Evolutionary conservation across 2,113 vertebrate species (phyloP).

Genomic region (Cyanistes caeruleus): DNA sequence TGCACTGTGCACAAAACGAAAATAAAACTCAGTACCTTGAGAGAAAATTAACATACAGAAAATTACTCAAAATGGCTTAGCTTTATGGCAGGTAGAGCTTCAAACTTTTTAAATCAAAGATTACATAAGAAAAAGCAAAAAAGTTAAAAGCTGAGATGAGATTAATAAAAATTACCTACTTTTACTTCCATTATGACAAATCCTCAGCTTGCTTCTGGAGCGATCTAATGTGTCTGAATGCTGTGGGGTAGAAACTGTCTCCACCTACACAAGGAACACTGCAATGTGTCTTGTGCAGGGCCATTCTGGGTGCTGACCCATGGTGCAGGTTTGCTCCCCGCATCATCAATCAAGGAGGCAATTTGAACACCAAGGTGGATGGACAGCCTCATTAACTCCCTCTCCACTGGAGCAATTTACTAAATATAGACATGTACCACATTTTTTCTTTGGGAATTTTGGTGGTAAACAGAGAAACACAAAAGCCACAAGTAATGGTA

Average conservation of each 20-base stretch:
- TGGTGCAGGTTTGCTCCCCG: neutral
- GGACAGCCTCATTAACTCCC: constrained; percentile 60
- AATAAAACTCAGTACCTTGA: neutral
- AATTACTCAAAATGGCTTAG: neutral
- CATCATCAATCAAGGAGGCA: constrained; percentile 52
- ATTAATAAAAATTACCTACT: neutral
- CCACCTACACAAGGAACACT: neutral
- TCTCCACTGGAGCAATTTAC: neutral
- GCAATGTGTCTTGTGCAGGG: neutral
- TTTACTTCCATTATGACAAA: neutral
- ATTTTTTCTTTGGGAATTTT: constrained; percentile 40
- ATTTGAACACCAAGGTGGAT: constrained; percentile 5
- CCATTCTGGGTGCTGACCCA: neutral
- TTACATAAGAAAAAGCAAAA: neutral
- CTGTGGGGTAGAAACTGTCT: neutral
- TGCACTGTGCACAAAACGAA: neutral
- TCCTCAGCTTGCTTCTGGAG: neutral
- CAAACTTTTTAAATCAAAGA: neutral
- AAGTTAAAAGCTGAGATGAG: neutral
- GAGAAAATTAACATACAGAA: neutral
- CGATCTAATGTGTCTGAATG: neutral
- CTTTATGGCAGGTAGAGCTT: neutral
- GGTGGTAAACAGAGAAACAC: constrained; percentile 69
- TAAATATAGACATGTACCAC: neutral
- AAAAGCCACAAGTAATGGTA: constrained; percentile 57